Conservation (phyloP, 2,888 invertebrate genomes). For the Strigamia transsilvanica region DNA sequence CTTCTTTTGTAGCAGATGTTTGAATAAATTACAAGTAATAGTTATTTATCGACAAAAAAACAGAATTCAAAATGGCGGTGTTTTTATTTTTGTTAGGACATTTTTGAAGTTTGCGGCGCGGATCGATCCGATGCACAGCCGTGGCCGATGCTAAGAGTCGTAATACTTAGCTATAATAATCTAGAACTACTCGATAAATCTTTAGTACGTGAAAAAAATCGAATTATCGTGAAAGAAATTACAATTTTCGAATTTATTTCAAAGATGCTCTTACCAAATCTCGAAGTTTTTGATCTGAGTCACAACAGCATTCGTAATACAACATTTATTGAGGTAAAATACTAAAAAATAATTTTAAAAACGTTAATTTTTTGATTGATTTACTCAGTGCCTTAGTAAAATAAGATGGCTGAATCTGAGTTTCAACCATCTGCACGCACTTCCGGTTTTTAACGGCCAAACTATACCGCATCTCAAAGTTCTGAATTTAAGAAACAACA, state of each 20-base stretch:
- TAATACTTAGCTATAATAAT: constrained; percentile 35
- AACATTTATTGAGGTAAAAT: constrained; percentile 17
- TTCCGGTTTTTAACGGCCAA: background rate
- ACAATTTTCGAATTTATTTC: background rate
- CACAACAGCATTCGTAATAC: constrained; percentile 27
- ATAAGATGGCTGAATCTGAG: constrained; percentile 22
- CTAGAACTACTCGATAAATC: constrained; percentile 34
- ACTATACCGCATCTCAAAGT: background rate
- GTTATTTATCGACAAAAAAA: too few species aligned
- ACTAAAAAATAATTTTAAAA: background rate
- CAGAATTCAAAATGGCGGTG: too few species aligned
- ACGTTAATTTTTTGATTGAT: background rate
- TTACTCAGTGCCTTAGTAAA: background rate
- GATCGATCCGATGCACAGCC: background rate
- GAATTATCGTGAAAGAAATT: background rate
- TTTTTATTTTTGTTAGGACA: constrained; percentile 24
- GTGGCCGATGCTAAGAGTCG: constrained; percentile 25
- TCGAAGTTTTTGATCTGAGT: constrained; percentile 38
- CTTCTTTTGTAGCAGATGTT: constrained; percentile 20
- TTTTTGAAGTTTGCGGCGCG: constrained; percentile 42
- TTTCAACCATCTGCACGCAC: background rate
- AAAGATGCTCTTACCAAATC: background rate
- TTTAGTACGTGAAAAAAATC: constrained; percentile 20
- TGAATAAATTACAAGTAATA: constrained; percentile 32
- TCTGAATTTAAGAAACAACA: constrained; percentile 46